Conservation (phyloP, 2,888 invertebrate genomes). For the Ectemnius lituratus region DNA sequence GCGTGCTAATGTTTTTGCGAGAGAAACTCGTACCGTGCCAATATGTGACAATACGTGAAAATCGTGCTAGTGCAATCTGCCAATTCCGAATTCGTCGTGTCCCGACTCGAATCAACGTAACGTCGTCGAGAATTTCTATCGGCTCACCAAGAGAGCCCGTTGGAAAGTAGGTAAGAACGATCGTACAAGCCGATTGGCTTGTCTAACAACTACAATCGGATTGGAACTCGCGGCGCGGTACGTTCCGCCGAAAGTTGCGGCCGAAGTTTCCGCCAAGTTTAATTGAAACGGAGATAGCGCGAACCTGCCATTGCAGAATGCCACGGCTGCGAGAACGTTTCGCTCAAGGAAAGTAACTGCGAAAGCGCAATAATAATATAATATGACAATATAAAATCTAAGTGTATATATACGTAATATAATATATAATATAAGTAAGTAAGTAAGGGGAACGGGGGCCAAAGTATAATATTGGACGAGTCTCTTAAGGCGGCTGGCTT, state of each 20-base stretch:
- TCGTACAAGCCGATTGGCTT: too few species aligned
- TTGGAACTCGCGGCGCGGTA: constrained; percentile 5
- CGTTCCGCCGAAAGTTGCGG: constrained; percentile 1
- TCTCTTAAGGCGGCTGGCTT: constrained; percentile 44
- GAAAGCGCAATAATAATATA: constrained; percentile 2
- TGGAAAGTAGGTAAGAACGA: neutral
- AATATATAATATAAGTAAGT: constrained; percentile 25
- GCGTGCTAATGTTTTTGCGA: neutral
- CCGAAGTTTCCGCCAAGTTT: neutral
- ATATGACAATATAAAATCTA: neutral
- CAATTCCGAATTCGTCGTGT: too few species aligned
- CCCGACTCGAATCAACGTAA: too few species aligned
- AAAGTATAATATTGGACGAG: constrained; percentile 30
- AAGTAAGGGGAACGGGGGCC: constrained; percentile 23
- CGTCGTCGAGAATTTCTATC: neutral
- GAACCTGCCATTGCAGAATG: constrained; percentile 60
- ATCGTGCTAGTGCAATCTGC: too few species aligned
- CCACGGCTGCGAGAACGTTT: constrained; percentile 44
- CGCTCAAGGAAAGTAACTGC: constrained; percentile 11
- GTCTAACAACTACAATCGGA: neutral
- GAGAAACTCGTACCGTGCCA: too few species aligned
- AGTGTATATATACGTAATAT: neutral
- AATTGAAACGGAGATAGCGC: constrained; percentile 1
- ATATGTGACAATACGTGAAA: too few species aligned
- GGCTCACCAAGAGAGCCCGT: neutral